Conservation (phyloP, 2,113 vertebrate genomes). For the Syngnathus scovelli region DNA sequence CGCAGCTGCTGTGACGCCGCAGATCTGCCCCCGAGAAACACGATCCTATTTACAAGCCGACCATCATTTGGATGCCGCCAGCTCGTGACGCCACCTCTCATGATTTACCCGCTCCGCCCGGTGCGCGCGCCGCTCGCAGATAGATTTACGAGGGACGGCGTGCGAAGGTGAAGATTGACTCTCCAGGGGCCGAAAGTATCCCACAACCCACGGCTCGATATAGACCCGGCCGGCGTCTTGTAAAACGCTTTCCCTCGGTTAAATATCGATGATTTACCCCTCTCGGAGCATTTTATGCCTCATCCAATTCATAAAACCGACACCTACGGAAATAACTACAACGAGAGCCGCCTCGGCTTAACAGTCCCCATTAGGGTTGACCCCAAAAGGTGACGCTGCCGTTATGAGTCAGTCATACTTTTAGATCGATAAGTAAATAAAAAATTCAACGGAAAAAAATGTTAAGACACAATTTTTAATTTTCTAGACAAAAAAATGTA, state of each 20-base stretch:
- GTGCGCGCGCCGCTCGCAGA: constrained; percentile 39
- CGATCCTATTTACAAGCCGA: constrained; percentile 55
- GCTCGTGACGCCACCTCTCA: constrained; percentile 52
- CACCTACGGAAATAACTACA: not conserved
- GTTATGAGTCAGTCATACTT: not conserved
- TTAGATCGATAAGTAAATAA: not conserved
- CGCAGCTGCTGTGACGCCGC: constrained; percentile 61
- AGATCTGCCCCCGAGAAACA: constrained; percentile 59
- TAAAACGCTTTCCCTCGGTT: not conserved
- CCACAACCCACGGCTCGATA: constrained; percentile 19
- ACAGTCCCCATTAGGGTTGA: not conserved
- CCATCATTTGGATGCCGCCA: constrained; percentile 61
- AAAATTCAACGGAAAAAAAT: not conserved
- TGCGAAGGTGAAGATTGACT: constrained; percentile 38
- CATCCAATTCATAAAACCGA: not conserved
- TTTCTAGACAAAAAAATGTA: too few relatives aligned
- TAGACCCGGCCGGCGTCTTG: not conserved
- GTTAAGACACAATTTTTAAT: too few relatives aligned
- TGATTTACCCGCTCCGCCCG: constrained; percentile 56
- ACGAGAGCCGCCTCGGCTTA: not conserved
- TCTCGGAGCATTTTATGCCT: not conserved
- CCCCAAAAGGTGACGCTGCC: not conserved
- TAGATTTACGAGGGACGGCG: constrained; percentile 54
- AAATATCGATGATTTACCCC: not conserved
- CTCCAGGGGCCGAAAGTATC: constrained; percentile 38